Conservation (phyloP, 2,113 vertebrate species). For the Rhegmatorhina hoffmannsi region DNA sequence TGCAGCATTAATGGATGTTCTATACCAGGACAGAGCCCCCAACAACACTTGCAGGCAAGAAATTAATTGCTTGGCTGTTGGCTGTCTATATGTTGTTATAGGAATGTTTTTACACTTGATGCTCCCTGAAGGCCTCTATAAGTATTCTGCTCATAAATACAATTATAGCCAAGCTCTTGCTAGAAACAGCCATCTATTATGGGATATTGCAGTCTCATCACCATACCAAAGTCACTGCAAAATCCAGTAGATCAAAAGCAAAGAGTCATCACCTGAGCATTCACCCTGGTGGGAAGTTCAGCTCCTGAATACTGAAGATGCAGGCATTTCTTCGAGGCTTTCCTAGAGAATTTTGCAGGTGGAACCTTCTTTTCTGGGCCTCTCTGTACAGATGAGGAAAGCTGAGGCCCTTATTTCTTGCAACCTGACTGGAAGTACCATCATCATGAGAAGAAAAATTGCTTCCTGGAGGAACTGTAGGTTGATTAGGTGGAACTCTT, state of each 20-base stretch:
- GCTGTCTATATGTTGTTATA: conserved; percentile 65
- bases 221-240: conserved; percentile 61
- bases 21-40: neutral
- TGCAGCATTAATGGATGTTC: conserved; percentile 19
- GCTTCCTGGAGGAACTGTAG: neutral
- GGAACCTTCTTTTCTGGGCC: neutral
- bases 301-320: conserved; percentile 6
- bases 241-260: conserved; percentile 68
- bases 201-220: conserved; percentile 65
- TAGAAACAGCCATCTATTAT: conserved; percentile 67
- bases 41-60: conserved; percentile 26
- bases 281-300: neutral
- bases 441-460: neutral
- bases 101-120: conserved; percentile 65
- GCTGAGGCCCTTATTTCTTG: neutral
- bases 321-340: neutral
- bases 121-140: conserved; percentile 65
- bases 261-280: conserved; percentile 56
- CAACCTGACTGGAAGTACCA: neutral
- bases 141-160: conserved; percentile 75
- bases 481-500: neutral
- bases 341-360: neutral
- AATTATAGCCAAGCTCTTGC: conserved; percentile 64
- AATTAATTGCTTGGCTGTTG: conserved; percentile 67
- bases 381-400: neutral